Evolutionary conservation across 2,888 invertebrate genomes (phyloP).

Genomic region (Sminthurinus aureus): DNA sequence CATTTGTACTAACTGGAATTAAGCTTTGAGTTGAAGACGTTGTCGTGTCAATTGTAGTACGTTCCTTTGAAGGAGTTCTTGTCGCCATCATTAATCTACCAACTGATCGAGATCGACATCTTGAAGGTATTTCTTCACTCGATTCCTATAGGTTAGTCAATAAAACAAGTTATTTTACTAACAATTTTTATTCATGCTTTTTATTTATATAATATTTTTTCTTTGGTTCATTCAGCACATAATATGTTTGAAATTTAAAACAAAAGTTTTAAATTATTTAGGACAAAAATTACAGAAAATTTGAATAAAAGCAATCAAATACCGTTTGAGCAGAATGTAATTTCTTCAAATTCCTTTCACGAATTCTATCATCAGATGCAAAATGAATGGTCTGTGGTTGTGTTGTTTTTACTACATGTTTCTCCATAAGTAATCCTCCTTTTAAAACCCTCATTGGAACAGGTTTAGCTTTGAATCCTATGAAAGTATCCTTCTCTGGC

Average conservation of each 20-base stretch:
- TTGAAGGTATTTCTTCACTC: too few relatives aligned
- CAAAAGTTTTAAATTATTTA: not conserved
- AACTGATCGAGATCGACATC: too few relatives aligned
- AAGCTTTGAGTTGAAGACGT: not conserved
- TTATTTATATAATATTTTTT: too few relatives aligned
- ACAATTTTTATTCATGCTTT: too few relatives aligned
- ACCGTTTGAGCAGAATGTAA: too few relatives aligned
- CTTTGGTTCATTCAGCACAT: too few relatives aligned
- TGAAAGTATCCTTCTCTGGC: conserved; percentile 49
- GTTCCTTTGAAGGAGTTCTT: not conserved
- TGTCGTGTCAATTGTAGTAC: not conserved
- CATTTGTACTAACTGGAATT: not conserved
- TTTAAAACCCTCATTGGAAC: conserved; percentile 49
- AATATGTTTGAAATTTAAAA: not conserved
- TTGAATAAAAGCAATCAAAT: too few relatives aligned
- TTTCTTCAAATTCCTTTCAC: conserved; percentile 48
- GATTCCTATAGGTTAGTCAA: too few relatives aligned
- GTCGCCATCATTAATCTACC: too few relatives aligned
- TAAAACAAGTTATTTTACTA: too few relatives aligned
- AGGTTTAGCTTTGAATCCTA: conserved; percentile 56
- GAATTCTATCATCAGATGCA: conserved; percentile 54
- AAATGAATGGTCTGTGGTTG: conserved; percentile 54
- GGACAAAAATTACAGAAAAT: conserved; percentile 13
- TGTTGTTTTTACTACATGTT: conserved; percentile 45
- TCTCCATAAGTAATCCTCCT: conserved; percentile 34